Conservation (phyloP, 2,113 vertebrate species). For the Turdus rufiventris region DNA sequence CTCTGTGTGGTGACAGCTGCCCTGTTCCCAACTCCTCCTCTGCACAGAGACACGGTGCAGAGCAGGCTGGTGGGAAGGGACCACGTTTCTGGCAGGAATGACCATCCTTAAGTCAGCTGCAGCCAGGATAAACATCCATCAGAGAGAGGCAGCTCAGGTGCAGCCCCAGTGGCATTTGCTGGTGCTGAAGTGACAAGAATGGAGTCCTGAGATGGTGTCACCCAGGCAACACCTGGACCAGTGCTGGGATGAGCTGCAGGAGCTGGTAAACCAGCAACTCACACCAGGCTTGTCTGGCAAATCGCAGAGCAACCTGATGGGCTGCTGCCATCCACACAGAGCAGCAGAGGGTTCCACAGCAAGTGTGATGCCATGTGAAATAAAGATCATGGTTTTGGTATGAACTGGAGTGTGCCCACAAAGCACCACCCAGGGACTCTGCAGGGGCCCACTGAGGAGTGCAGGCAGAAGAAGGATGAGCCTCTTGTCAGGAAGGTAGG, state of each 20-base stretch:
- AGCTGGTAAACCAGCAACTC: not conserved
- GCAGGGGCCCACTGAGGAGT: not conserved
- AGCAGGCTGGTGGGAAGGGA: not conserved
- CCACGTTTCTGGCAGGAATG: not conserved
- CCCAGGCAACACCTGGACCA: accelerated
- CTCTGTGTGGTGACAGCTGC: not conserved
- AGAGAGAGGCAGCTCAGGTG: not conserved
- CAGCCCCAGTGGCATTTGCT: not conserved
- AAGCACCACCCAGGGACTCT: not conserved
- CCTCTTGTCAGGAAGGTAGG: not conserved
- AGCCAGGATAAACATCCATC: not conserved
- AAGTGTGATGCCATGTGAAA: not conserved
- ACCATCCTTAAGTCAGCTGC: not conserved
- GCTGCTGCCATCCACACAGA: accelerated
- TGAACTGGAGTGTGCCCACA: not conserved
- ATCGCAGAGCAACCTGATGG: not conserved
- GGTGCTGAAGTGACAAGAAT: not conserved
- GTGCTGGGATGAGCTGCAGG: not conserved
- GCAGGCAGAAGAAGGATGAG: not conserved
- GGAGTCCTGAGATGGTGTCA: not conserved
- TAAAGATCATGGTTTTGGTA: not conserved
- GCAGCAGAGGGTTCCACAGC: not conserved
- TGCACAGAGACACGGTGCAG: accelerated
- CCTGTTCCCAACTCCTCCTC: not conserved
- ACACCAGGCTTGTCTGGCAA: not conserved